Percentiles rank a stretch among this genome's conserved stretches.
Evolutionary conservation across 2,113 vertebrate genomes (phyloP).

Genomic region (Penelope pileata): DNA sequence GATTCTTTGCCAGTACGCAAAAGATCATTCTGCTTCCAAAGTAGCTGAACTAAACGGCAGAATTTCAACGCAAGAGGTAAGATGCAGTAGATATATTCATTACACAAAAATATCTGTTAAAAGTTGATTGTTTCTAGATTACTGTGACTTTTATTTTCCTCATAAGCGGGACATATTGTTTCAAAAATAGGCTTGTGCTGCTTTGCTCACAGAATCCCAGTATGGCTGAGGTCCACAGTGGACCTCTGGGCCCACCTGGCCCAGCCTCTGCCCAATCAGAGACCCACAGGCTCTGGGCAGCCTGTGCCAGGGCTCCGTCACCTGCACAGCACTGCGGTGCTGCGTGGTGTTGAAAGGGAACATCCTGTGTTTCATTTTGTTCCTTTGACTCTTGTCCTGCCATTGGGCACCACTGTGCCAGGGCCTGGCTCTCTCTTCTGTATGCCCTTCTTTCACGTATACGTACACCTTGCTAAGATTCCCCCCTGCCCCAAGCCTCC

Average conservation of each 20-base stretch:
- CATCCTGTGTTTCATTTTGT: background rate
- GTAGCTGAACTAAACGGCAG: constrained; percentile 84
- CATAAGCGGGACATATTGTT: background rate
- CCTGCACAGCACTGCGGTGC: background rate
- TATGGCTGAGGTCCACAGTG: background rate
- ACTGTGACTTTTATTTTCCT: background rate
- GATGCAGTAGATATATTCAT: background rate
- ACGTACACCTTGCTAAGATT: background rate
- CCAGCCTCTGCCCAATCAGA: background rate
- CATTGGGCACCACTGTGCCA: background rate
- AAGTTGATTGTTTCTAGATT: background rate
- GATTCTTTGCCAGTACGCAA: constrained; percentile 81
- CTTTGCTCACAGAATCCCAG: background rate
- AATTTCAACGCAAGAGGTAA: constrained; percentile 88
- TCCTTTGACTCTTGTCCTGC: background rate
- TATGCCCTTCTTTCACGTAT: background rate
- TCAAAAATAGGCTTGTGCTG: background rate
- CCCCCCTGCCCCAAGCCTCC: background rate
- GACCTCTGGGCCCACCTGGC: background rate
- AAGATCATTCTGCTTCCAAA: constrained; percentile 88
- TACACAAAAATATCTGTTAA: background rate
- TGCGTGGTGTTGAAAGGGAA: background rate
- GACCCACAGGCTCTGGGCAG: background rate
- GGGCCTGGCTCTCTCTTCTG: background rate
- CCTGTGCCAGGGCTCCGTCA: background rate